A percentile compares a stretch with the other conserved stretches of the same genome.
phyloP scores from a whole-genome alignment of 1,140 invertebrate genomes.

The Cepaea nemoralis region DNA sequence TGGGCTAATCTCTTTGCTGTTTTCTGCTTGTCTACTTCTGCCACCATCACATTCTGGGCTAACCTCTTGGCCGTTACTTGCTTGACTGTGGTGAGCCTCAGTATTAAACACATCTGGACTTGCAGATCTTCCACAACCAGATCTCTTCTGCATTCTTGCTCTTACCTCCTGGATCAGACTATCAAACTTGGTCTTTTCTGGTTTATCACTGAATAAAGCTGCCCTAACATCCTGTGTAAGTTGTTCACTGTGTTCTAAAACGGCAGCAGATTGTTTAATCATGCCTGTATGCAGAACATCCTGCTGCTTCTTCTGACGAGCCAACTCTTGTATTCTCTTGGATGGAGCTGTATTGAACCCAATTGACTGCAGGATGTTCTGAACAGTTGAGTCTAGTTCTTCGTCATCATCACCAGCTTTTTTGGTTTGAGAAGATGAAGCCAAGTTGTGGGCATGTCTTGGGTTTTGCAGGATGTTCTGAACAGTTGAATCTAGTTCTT shows the following conservation, averaged over 20 bases:
- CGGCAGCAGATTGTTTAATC: slow-evolving; percentile 64
- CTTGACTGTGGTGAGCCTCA: background rate
- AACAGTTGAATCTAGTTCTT: slow-evolving; percentile 65
- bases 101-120: background rate
- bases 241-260: slow-evolving; percentile 56
- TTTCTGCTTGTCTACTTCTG: no score
- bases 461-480: slow-evolving; percentile 57
- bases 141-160: background rate
- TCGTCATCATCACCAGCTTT: slow-evolving; percentile 40
- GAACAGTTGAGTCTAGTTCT: slow-evolving; percentile 66
- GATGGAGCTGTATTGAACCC: slow-evolving; percentile 71
- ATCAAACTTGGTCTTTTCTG: slow-evolving; percentile 2
- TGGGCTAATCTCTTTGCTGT: background rate
- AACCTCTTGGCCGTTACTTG: background rate
- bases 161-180: slow-evolving; percentile 18
- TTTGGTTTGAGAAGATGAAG: background rate
- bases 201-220: background rate
- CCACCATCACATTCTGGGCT: background rate
- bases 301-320: slow-evolving; percentile 55
- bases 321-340: slow-evolving; percentile 69
- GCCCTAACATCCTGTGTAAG: slow-evolving; percentile 39
- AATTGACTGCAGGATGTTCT: slow-evolving; percentile 70
- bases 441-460: background rate
- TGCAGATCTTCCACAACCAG: slow-evolving; percentile 11
- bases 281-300: slow-evolving; percentile 47